Evolutionary conservation across 1,140 invertebrate genomes (phyloP).

Genomic region (Musca vetustissima): DNA sequence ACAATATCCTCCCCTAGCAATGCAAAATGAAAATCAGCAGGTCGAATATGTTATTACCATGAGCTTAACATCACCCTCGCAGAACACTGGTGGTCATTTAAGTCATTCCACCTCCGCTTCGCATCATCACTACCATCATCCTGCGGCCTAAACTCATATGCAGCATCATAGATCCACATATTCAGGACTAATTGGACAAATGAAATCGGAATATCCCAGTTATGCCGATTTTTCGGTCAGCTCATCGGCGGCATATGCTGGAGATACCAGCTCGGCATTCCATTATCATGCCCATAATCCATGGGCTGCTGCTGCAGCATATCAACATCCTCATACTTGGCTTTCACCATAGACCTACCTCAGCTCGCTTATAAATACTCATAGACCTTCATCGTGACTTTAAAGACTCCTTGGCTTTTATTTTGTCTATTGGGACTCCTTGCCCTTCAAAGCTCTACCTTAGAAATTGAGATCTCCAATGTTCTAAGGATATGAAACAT

Average conservation of each 20-base stretch:
- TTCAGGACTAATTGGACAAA: constrained; percentile 34
- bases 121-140: constrained; percentile 20
- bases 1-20: constrained; percentile 44
- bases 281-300: constrained; percentile 43
- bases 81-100: background rate
- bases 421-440: no score
- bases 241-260: constrained; percentile 39
- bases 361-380: no score
- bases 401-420: no score
- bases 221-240: constrained; percentile 43
- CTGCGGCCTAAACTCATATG: background rate
- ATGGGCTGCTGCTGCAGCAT: constrained; percentile 41
- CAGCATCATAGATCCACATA: constrained; percentile 26
- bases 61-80: constrained; percentile 28
- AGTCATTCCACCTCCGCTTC: no score
- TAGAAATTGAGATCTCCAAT: no score
- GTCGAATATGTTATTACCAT: constrained; percentile 50
- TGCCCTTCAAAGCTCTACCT: no score
- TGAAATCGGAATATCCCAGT: constrained; percentile 48
- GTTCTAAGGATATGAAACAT: no score
- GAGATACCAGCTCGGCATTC: constrained; percentile 26
- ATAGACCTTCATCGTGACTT: no score
- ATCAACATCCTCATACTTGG: constrained; percentile 49
- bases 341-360: no score
- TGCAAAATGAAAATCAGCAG: constrained; percentile 49